These are phyloP conservation scores for Schizaphis graminum DNA, from an alignment of 2,888 invertebrate genomes.

Conservation along the genomic window DNA sequence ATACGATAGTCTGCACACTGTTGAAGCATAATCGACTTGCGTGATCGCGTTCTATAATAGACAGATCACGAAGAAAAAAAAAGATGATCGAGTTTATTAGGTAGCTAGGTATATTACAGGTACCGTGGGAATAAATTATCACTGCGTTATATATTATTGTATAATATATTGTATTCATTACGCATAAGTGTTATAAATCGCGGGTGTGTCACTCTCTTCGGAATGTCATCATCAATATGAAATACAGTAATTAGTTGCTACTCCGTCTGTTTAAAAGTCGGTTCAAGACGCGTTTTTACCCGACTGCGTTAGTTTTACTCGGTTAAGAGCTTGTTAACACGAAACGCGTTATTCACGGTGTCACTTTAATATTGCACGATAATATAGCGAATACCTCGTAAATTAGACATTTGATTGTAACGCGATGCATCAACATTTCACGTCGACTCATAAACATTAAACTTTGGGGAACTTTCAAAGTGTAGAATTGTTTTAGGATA, in stretches of 20 bases:
- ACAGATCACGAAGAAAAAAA: not conserved
- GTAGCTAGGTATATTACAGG: not conserved
- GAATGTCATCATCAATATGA: not conserved
- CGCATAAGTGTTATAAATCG: not conserved
- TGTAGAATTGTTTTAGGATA: not conserved
- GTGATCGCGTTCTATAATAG: not conserved
- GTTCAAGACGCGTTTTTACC: not conserved
- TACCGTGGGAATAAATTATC: constrained; percentile 14
- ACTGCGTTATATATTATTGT: not conserved
- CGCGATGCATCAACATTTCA: not conserved
- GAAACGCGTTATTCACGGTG: not conserved
- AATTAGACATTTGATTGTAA: not conserved
- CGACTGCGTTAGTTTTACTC: not conserved
- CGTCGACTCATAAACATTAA: not conserved
- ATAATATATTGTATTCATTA: not conserved
- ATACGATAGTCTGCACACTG: not conserved
- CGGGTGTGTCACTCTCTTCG: not conserved
- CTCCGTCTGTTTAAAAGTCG: not conserved
- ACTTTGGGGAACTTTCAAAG: not conserved
- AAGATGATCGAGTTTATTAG: not conserved
- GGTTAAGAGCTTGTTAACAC: not conserved
- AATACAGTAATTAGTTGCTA: not conserved
- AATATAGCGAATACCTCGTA: not conserved
- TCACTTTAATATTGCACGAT: not conserved
- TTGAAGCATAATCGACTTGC: not conserved